Conservation (phyloP, 2,113 vertebrate species). For the Myocastor coypus region DNA sequence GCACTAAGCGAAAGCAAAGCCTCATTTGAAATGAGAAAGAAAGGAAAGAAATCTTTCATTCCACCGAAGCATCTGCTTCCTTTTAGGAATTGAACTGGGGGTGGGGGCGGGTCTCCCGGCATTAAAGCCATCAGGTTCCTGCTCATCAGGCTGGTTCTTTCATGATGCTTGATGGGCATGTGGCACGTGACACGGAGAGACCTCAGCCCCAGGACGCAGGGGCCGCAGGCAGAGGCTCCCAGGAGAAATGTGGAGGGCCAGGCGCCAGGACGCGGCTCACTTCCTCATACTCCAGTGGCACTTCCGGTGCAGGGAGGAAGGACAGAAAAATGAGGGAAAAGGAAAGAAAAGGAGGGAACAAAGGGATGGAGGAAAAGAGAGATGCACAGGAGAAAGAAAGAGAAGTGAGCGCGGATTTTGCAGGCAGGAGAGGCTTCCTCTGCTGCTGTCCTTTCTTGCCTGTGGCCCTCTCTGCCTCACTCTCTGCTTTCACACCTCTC, state of each 20-base stretch:
- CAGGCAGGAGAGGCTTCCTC: background rate
- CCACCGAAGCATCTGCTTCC: conserved; percentile 57
- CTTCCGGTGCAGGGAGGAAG: background rate
- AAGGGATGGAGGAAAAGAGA: background rate
- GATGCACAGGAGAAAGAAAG: background rate
- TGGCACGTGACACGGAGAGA: background rate
- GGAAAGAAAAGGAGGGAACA: too few relatives aligned
- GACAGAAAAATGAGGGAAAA: too few relatives aligned
- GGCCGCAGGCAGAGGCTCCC: background rate
- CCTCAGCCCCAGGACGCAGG: background rate
- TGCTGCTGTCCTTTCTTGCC: background rate
- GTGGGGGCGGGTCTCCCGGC: conserved; percentile 67
- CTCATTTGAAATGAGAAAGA: conserved; percentile 85
- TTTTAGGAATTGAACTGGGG: conserved; percentile 75
- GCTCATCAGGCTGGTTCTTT: conserved; percentile 55
- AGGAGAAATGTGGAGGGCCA: background rate
- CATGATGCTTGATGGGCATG: background rate
- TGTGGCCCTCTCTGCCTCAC: background rate
- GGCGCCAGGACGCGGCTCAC: background rate
- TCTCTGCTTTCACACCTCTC: background rate
- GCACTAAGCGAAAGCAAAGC: conserved; percentile 59
- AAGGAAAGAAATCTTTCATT: conserved; percentile 77
- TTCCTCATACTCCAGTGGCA: background rate
- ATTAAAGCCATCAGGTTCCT: conserved; percentile 79
- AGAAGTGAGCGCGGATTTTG: too few relatives aligned